A percentile compares a stretch with the other conserved stretches of the same genome.
Conservation (phyloP, 2,888 invertebrate genomes). For the Halictus ligatus region DNA sequence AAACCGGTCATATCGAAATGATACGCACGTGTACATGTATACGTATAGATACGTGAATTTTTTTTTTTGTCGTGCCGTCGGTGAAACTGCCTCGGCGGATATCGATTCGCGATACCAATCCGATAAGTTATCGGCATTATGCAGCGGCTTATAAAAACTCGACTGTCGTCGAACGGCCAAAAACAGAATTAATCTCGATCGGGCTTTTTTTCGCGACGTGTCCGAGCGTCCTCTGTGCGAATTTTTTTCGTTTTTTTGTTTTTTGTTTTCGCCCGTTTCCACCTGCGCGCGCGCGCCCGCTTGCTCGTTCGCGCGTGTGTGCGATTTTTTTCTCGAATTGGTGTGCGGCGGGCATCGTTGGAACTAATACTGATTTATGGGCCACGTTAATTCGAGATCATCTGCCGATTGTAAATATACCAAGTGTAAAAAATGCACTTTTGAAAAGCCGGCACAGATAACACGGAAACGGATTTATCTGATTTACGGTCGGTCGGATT, state of each 20-base stretch:
- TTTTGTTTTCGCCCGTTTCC: not conserved
- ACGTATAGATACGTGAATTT: not conserved
- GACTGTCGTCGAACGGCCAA: constrained; percentile 68
- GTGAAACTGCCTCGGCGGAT: constrained; percentile 37
- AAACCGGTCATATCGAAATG: not conserved
- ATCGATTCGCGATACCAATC: constrained; percentile 58
- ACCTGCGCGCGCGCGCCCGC: not conserved
- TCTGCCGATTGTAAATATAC: constrained; percentile 62
- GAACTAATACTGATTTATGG: constrained; percentile 70
- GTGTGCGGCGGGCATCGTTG: not conserved
- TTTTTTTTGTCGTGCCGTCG: constrained; percentile 10
- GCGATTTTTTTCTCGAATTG: not conserved
- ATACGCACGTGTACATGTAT: not conserved
- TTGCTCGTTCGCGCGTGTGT: not conserved
- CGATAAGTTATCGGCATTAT: constrained; percentile 72
- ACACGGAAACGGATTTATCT: constrained; percentile 61
- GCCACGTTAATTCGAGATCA: constrained; percentile 69
- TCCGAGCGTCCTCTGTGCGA: constrained; percentile 27
- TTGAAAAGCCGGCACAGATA: constrained; percentile 58
- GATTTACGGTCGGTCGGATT: constrained; percentile 43
- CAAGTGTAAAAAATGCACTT: constrained; percentile 66
- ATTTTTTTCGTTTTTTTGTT: too few relatives aligned
- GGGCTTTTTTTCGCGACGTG: constrained; percentile 33
- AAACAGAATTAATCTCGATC: constrained; percentile 68
- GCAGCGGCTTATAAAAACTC: constrained; percentile 71